phyloP scores from a whole-genome alignment of 2,888 invertebrate species.

The Macrosiphum euphorbiae region DNA sequence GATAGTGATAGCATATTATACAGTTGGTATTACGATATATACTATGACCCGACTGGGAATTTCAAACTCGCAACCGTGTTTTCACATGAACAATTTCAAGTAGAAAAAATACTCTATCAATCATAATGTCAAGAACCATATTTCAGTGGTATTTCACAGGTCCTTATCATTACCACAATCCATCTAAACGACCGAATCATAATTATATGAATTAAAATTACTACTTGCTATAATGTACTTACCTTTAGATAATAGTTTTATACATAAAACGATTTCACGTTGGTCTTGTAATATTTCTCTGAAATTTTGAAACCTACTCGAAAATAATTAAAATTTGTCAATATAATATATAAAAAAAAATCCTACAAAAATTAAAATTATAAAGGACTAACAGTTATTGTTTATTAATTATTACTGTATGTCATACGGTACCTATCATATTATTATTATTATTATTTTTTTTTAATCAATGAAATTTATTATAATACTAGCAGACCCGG shows the following conservation, averaged over 20 bases:
- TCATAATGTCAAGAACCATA: constrained; percentile 19
- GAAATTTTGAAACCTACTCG: background rate
- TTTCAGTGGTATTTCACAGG: background rate
- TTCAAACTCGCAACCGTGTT: background rate
- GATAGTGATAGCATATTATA: background rate
- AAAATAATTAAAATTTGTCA: background rate
- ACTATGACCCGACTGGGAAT: constrained; percentile 13
- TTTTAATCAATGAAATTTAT: too few relatives aligned
- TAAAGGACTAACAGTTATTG: background rate
- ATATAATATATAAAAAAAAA: background rate
- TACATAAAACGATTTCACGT: background rate
- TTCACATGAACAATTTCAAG: background rate
- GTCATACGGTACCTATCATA: background rate
- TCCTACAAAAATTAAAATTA: background rate
- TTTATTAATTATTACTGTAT: background rate
- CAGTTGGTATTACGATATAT: background rate
- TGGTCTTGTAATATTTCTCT: background rate
- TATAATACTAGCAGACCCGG: too few relatives aligned
- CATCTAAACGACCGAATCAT: background rate
- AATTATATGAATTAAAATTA: background rate
- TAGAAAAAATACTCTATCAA: constrained; percentile 15
- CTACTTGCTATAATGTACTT: background rate
- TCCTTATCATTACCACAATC: background rate
- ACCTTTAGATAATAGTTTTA: background rate
- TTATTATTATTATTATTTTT: background rate